These are phyloP conservation scores for Brachyopa scutellaris DNA, from an alignment of 2,888 invertebrate species.

Conservation along the genomic window DNA sequence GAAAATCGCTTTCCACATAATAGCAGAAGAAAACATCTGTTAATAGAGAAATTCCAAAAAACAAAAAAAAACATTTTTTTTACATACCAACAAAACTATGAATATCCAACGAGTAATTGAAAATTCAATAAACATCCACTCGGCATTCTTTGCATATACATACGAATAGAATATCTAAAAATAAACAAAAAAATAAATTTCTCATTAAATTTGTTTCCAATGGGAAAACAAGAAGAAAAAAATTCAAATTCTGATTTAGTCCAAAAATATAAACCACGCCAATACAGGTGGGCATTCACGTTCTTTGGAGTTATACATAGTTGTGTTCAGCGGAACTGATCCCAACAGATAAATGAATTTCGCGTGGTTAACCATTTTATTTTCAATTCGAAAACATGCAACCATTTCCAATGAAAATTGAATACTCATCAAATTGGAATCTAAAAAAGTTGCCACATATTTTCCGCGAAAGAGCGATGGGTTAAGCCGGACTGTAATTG, in stretches of 20 bases:
- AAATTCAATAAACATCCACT: conserved; percentile 1
- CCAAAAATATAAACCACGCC: background rate
- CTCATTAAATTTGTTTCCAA: background rate
- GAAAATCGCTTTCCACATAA: no score
- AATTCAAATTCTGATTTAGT: background rate
- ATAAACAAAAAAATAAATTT: conserved; percentile 11
- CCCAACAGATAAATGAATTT: background rate
- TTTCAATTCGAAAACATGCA: background rate
- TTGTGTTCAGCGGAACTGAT: background rate
- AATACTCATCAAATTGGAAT: conserved; percentile 20
- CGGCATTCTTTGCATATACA: conserved; percentile 15
- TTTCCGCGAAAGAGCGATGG: no score
- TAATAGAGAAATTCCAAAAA: no score
- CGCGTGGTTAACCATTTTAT: background rate
- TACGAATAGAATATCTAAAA: no score
- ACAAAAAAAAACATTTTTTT: background rate
- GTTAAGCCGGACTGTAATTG: background rate
- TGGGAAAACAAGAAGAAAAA: background rate
- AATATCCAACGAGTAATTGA: conserved; percentile 15
- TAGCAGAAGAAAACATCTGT: no score
- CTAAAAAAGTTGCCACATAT: background rate
- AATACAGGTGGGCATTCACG: background rate
- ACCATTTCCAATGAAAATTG: background rate
- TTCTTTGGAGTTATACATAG: no score
- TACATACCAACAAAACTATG: conserved; percentile 25